Percentiles rank a stretch among this genome's conserved stretches.
phyloP scores from a whole-genome alignment of 2,113 vertebrate species.

The Uria aalge region DNA sequence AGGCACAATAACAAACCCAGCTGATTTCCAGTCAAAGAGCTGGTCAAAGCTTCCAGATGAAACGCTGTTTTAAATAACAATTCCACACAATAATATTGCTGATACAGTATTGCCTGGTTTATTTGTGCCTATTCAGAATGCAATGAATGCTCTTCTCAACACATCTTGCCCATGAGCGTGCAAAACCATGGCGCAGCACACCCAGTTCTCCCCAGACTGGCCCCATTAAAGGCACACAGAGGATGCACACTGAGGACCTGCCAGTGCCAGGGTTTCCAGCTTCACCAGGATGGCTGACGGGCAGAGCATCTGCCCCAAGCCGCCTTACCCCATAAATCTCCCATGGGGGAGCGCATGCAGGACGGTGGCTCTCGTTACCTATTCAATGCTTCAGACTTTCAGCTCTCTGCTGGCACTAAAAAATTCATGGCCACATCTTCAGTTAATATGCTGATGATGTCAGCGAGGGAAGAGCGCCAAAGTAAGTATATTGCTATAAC shows the following conservation, averaged over 20 bases:
- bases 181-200: not conserved
- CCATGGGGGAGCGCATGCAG: rapidly evolving
- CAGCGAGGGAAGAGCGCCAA: not conserved
- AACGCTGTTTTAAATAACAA: conserved; percentile 7
- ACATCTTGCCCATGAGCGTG: not conserved
- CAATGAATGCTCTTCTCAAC: not conserved
- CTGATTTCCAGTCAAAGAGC: conserved; percentile 21
- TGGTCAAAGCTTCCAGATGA: conserved; percentile 16
- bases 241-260: not conserved
- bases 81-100: not conserved
- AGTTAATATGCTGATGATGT: not conserved
- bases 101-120: not conserved
- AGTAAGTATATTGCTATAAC: not conserved
- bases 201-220: rapidly evolving
- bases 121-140: not conserved
- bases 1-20: conserved; percentile 5
- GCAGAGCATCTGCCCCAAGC: not conserved
- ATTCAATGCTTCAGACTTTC: not conserved
- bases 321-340: not conserved
- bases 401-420: not conserved
- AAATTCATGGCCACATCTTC: not conserved
- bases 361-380: not conserved
- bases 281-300: not conserved
- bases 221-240: not conserved
- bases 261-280: not conserved